phyloP scores from a whole-genome alignment of 2,797 vertebrate genomes.

The Linurgus olivaceus region DNA sequence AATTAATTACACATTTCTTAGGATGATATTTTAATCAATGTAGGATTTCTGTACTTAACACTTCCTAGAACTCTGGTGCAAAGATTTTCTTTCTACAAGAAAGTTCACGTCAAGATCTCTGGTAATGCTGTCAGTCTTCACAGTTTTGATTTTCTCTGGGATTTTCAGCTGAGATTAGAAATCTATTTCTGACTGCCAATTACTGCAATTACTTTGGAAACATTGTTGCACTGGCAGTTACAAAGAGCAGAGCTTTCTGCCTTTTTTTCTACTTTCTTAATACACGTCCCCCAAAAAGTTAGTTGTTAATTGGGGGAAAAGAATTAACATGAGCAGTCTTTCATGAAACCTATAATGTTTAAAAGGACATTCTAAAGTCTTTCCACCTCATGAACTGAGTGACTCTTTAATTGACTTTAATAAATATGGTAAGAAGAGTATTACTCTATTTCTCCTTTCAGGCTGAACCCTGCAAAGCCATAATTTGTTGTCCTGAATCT shows the following conservation, averaged over 20 bases:
- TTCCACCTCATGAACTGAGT: rapidly evolving
- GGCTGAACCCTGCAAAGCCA: not conserved
- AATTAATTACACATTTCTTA: not conserved
- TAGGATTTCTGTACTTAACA: not conserved
- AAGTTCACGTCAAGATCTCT: not conserved
- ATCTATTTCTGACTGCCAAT: not conserved
- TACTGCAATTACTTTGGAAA: not conserved
- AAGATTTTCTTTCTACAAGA: not conserved
- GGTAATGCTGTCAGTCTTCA: not conserved
- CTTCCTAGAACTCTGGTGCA: not conserved
- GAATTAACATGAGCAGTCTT: not conserved
- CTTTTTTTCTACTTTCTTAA: not conserved
- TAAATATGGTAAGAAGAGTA: not conserved
- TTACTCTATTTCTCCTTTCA: not conserved
- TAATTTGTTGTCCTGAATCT: not conserved
- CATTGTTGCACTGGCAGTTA: not conserved
- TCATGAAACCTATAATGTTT: not conserved
- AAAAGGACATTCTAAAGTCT: not conserved
- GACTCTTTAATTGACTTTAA: not conserved
- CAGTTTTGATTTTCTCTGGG: not conserved
- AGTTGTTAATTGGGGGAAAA: not conserved
- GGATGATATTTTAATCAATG: not conserved
- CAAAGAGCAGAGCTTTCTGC: not conserved
- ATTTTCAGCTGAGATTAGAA: not conserved
- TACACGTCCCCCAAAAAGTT: rapidly evolving